These are phyloP conservation scores for Pristionchus pacificus DNA, from an alignment of 1,140 invertebrate genomes.

Conservation along the genomic window DNA sequence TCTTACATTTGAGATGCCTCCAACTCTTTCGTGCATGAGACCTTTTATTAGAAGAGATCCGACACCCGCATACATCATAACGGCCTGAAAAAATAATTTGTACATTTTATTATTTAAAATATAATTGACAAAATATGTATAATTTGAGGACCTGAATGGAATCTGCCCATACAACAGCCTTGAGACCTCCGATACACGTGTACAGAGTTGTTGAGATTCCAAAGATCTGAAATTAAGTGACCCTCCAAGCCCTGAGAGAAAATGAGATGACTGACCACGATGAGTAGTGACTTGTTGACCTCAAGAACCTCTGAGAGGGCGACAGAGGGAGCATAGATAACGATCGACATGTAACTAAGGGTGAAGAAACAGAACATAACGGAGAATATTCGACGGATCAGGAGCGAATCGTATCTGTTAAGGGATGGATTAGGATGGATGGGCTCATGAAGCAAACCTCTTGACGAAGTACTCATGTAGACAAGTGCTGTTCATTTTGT, in stretches of 20 bases:
- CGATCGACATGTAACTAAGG: conserved; percentile 51
- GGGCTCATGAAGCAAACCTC: conserved; percentile 35
- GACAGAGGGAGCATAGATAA: conserved; percentile 42
- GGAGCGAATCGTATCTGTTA: conserved; percentile 40
- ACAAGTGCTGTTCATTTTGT: conserved; percentile 46
- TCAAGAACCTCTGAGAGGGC: conserved; percentile 32
- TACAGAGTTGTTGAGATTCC: conserved; percentile 33
- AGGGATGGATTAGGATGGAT: neutral
- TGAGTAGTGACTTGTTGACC: conserved; percentile 27
- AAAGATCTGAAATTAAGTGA: conserved; percentile 35
- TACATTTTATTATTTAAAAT: neutral
- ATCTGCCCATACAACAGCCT: conserved; percentile 40
- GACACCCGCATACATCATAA: conserved; percentile 34
- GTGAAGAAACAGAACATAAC: conserved; percentile 53
- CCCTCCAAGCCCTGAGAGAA: neutral
- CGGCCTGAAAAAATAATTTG: conserved; percentile 20
- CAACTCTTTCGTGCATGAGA: conserved; percentile 26
- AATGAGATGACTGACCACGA: conserved; percentile 23
- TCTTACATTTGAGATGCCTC: no score
- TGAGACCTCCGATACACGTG: conserved; percentile 37
- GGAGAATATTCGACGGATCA: conserved; percentile 46
- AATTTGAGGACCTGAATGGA: conserved; percentile 36
- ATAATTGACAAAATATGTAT: neutral
- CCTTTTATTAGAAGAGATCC: conserved; percentile 31
- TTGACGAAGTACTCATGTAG: conserved; percentile 51